Percentiles rank a stretch among this genome's conserved stretches.
Evolutionary conservation across 2,888 invertebrate species (phyloP).

Genomic region (Cenopis cana): DNA sequence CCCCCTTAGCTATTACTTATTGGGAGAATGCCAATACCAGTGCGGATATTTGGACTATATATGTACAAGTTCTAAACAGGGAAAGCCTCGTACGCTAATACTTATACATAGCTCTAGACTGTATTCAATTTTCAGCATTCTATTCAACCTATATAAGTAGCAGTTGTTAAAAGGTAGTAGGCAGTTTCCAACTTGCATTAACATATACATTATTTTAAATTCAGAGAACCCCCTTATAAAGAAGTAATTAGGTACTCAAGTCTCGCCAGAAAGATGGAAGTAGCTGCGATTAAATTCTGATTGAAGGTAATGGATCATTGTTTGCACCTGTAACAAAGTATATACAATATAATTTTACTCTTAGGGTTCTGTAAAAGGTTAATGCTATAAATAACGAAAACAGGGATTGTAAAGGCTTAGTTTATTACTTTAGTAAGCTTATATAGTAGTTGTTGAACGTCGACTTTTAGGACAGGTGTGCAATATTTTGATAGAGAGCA

Average conservation of each 20-base stretch:
- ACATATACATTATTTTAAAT: conserved; percentile 1
- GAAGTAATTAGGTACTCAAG: conserved; percentile 14
- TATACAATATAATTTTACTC: conserved; percentile 10
- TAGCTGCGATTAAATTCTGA: conserved; percentile 23
- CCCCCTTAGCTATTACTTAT: not conserved
- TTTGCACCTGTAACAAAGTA: conserved; percentile 21
- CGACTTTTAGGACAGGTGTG: not conserved
- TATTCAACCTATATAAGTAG: not conserved
- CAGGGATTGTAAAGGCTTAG: no score
- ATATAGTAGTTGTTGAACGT: not conserved
- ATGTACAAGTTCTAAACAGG: not conserved
- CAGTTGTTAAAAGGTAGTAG: not conserved
- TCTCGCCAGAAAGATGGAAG: conserved; percentile 26
- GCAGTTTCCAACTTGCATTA: not conserved
- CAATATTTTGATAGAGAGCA: not conserved
- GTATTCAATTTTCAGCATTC: no score
- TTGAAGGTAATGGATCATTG: conserved; percentile 39
- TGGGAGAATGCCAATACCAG: not conserved
- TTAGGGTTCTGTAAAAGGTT: conserved; percentile 5
- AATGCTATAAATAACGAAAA: not conserved
- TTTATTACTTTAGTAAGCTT: no score
- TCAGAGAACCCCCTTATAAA: not conserved
- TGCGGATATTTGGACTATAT: not conserved
- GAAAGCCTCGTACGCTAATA: not conserved
- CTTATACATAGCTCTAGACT: not conserved